phyloP scores from a whole-genome alignment of 30 jellyfish, hydroid and myxozoan genomes.

The Aurelia sp. region DNA sequence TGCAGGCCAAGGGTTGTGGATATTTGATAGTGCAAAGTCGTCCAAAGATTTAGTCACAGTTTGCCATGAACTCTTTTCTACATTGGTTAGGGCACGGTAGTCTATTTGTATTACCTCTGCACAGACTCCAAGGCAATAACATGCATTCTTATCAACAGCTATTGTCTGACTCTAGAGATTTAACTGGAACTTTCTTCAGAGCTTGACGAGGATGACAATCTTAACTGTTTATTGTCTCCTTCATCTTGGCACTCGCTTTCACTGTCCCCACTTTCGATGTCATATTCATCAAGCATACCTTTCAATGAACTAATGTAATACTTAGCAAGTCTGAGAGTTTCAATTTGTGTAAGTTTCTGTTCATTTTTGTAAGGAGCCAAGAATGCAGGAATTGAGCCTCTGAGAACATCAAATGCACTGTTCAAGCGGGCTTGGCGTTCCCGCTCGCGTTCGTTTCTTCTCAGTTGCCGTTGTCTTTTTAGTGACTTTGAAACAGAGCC shows the following conservation, averaged over 20 bases:
- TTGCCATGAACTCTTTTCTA: no score
- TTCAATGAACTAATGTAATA: conserved; percentile 85
- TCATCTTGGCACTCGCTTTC: conserved; percentile 7
- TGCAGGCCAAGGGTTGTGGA: no score
- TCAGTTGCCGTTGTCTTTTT: conserved; percentile 87
- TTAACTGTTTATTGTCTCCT: conserved; percentile 3
- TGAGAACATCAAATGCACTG: conserved; percentile 96
- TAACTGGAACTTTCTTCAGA: conserved; percentile 55
- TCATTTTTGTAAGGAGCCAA: conserved; percentile 96
- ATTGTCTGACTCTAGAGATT: no score
- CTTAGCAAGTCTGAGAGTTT: conserved; percentile 94
- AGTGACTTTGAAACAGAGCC: conserved; percentile 46
- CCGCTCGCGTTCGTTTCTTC: conserved; percentile 98
- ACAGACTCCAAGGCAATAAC: no score
- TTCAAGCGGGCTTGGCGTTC: conserved; percentile 96
- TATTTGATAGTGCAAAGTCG: no score
- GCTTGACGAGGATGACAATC: conserved; percentile 46
- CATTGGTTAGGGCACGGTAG: no score
- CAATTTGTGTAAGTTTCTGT: conserved; percentile 97
- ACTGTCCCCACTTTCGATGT: conserved; percentile 33
- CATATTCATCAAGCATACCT: conserved; percentile 86
- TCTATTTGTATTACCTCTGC: no score
- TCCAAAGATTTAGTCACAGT: no score
- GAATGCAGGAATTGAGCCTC: conserved; percentile 91
- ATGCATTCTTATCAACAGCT: no score